Evolutionary conservation across 2,113 vertebrate species (phyloP).

Genomic region (Dasyprocta punctata): DNA sequence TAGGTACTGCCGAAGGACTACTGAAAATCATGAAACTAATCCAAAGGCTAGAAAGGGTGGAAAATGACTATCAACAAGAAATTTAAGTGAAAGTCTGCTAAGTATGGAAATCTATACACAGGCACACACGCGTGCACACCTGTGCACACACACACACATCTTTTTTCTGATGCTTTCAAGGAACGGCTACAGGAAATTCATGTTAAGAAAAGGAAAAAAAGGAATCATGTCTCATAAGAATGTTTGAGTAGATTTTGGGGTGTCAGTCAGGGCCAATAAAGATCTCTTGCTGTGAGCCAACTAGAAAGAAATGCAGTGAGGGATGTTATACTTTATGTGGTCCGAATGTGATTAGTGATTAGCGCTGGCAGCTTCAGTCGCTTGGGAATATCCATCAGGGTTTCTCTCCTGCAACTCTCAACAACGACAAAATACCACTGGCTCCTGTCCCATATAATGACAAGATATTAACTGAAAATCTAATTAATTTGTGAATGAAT

Average conservation of each 20-base stretch:
- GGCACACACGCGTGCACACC: neutral
- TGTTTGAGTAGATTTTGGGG: slow-evolving; percentile 72
- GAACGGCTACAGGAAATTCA: slow-evolving; percentile 57
- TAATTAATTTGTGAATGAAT: slow-evolving; percentile 90
- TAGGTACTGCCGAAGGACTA: neutral
- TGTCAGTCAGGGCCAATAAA: slow-evolving; percentile 77
- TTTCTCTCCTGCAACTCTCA: slow-evolving; percentile 70
- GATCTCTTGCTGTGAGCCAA: slow-evolving; percentile 74
- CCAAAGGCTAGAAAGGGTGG: neutral
- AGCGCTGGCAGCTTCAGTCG: slow-evolving; percentile 76
- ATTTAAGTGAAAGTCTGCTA: neutral
- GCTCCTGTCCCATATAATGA: slow-evolving; percentile 82
- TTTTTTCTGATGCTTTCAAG: slow-evolving; percentile 36
- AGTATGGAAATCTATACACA: neutral
- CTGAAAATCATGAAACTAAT: slow-evolving; percentile 22
- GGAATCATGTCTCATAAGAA: slow-evolving; percentile 69
- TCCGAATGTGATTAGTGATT: slow-evolving; percentile 86
- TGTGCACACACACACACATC: neutral
- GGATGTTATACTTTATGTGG: slow-evolving; percentile 77
- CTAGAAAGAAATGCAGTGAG: slow-evolving; percentile 79
- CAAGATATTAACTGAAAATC: slow-evolving; percentile 89
- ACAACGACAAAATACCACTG: slow-evolving; percentile 78
- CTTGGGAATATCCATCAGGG: slow-evolving; percentile 84
- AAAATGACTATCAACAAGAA: neutral
- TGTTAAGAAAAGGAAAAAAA: slow-evolving; percentile 58